Evolutionary conservation across 2,797 vertebrate species (phyloP).

Genomic region (Notoglanidium macrostoma): DNA sequence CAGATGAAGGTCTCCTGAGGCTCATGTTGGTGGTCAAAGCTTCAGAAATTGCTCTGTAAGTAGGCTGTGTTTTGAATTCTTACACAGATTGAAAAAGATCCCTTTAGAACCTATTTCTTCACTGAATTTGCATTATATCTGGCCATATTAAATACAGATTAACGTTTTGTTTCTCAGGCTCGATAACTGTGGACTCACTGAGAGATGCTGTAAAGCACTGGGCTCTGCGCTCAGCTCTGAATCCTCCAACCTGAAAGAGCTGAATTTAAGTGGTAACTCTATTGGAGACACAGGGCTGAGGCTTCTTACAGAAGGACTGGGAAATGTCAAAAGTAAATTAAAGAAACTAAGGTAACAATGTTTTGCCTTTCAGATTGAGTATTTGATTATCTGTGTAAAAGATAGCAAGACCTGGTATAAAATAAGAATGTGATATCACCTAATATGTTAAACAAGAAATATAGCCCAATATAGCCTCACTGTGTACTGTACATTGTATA

Average conservation of each 20-base stretch:
- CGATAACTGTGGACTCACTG: conserved; percentile 51
- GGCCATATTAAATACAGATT: background rate
- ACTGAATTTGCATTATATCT: background rate
- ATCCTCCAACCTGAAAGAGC: conserved; percentile 37
- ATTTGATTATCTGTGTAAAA: background rate
- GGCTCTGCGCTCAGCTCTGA: conserved; percentile 27
- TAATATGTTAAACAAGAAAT: background rate
- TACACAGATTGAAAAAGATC: background rate
- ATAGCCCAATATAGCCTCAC: no score
- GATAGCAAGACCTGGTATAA: background rate
- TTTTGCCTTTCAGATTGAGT: background rate
- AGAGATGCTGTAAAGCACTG: conserved; percentile 52
- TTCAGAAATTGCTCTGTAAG: conserved; percentile 53
- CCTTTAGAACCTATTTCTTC: background rate
- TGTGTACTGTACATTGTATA: background rate
- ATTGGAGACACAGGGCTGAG: conserved; percentile 47
- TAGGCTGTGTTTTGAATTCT: background rate
- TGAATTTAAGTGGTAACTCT: conserved; percentile 46
- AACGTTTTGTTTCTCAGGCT: conserved; percentile 39
- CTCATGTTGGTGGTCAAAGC: conserved; percentile 51
- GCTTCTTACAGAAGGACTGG: conserved; percentile 42
- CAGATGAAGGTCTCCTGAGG: conserved; percentile 53
- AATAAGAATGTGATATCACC: background rate
- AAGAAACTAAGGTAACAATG: conserved; percentile 44
- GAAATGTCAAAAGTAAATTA: conserved; percentile 43